A percentile compares a stretch with the other conserved stretches of the same genome.
Evolutionary conservation across 2,797 vertebrate species (phyloP).

Genomic region (Eupleurogrammus muticus): DNA sequence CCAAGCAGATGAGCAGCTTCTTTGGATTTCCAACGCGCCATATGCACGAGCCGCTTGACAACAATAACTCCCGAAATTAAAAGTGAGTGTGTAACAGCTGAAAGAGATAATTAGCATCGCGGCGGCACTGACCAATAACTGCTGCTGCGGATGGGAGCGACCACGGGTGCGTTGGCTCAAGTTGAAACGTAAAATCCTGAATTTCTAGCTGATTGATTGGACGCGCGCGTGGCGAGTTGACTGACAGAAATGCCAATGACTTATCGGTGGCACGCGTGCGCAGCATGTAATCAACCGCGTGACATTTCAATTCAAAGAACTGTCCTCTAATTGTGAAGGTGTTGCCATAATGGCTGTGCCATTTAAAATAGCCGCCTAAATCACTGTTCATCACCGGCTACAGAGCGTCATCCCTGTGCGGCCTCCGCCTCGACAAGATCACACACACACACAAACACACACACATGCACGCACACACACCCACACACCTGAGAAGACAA

Average conservation of each 20-base stretch:
- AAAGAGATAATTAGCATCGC: conserved; percentile 54
- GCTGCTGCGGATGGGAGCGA: conserved; percentile 31
- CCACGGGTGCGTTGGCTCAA: conserved; percentile 15
- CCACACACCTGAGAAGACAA: conserved; percentile 16
- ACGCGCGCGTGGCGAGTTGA: conserved; percentile 34
- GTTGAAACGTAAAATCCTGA: conserved; percentile 37
- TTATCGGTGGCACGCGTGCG: conserved; percentile 54
- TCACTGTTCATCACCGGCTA: conserved; percentile 49
- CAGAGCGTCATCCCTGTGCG: conserved; percentile 17
- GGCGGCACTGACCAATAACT: conserved; percentile 42
- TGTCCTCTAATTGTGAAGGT: conserved; percentile 57
- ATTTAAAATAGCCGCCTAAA: conserved; percentile 63
- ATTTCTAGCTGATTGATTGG: conserved; percentile 55
- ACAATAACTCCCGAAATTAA: conserved; percentile 51
- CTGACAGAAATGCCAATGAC: conserved; percentile 62
- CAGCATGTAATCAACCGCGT: conserved; percentile 62
- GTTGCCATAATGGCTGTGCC: conserved; percentile 62
- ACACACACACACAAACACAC: conserved; percentile 8
- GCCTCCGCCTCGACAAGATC: conserved; percentile 2
- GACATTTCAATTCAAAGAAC: conserved; percentile 72
- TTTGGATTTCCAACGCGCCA: conserved; percentile 61
- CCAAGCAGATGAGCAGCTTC: conserved; percentile 54
- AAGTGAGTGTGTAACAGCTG: conserved; percentile 56
- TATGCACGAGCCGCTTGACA: conserved; percentile 50
- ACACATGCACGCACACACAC: conserved; percentile 19